These are phyloP conservation scores for Rhinolophus sinicus DNA, from an alignment of 2,113 vertebrate species.

Conservation along the genomic window DNA sequence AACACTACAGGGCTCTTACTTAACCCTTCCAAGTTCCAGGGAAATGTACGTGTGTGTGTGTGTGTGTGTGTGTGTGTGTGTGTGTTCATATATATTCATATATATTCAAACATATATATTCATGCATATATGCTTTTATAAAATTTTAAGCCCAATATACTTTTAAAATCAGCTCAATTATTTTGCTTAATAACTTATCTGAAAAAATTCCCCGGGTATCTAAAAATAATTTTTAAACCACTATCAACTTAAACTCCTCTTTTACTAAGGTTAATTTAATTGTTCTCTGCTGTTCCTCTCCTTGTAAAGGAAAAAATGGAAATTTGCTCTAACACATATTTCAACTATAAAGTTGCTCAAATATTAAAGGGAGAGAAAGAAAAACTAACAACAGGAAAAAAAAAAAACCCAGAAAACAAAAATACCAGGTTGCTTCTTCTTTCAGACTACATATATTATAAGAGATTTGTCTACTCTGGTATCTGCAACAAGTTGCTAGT, in stretches of 20 bases:
- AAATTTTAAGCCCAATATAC: neutral
- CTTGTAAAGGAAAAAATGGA: constrained; percentile 78
- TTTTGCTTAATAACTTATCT: constrained; percentile 24
- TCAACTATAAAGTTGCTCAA: constrained; percentile 76
- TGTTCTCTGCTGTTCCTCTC: constrained; percentile 72
- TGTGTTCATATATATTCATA: too few relatives aligned
- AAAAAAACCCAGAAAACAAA: too few relatives aligned
- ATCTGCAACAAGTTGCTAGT: constrained; percentile 81
- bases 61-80: too few relatives aligned
- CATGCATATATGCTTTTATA: neutral
- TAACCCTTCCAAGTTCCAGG: constrained; percentile 61
- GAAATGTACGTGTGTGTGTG: neutral
- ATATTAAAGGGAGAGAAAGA: constrained; percentile 80
- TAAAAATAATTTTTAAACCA: constrained; percentile 51
- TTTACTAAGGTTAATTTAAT: constrained; percentile 75
- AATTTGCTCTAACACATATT: constrained; percentile 64
- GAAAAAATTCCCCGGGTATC: neutral
- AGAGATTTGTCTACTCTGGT: constrained; percentile 55
- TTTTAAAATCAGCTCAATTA: neutral
- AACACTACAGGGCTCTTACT: constrained; percentile 8
- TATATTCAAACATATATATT: neutral
- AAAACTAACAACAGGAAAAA: neutral
- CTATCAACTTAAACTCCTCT: constrained; percentile 20
- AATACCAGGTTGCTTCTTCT: neutral
- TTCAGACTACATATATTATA: neutral